Percentiles rank a stretch among this genome's conserved stretches.
phyloP scores from a whole-genome alignment of 2,888 invertebrate genomes.

The Incurvaria masculella region DNA sequence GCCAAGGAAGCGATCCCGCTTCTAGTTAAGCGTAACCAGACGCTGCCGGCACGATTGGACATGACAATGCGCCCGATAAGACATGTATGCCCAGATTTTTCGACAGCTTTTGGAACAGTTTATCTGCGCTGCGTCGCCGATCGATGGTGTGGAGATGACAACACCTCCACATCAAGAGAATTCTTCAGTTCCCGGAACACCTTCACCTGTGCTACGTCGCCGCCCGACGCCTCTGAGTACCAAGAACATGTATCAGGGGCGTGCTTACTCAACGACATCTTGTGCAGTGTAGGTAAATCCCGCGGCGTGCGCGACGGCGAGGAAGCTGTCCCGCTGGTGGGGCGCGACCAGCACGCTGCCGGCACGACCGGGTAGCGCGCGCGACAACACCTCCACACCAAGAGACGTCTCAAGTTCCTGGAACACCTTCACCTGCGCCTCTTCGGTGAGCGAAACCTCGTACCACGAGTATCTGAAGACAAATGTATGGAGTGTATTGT shows the following conservation, averaged over 20 bases:
- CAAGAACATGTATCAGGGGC: constrained; percentile 13
- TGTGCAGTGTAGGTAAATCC: constrained; percentile 24
- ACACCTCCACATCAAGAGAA: constrained; percentile 24
- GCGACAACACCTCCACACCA: constrained; percentile 27
- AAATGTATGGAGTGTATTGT: too few species aligned
- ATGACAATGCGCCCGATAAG: constrained; percentile 22
- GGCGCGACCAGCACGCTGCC: constrained; percentile 28
- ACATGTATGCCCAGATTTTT: too few species aligned
- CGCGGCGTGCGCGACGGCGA: constrained; percentile 19
- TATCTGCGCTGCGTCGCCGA: too few species aligned
- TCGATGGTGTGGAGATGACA: too few species aligned
- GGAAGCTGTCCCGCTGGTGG: constrained; percentile 20
- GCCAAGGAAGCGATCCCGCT: too few species aligned
- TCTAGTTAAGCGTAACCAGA: too few species aligned
- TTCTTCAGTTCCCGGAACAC: constrained; percentile 24
- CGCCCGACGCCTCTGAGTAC: constrained; percentile 23
- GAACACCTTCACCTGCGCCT: constrained; percentile 23
- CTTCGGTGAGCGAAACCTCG: constrained; percentile 23
- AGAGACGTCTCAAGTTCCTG: constrained; percentile 22
- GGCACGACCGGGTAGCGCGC: constrained; percentile 22
- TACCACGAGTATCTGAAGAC: constrained; percentile 26
- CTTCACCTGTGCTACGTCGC: constrained; percentile 21
- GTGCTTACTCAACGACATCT: constrained; percentile 35
- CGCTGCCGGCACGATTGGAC: constrained; percentile 23
- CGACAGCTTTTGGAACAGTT: too few species aligned